Percentiles rank a stretch among this genome's conserved stretches.
Conservation (phyloP, 2,888 invertebrate species). For the Penaeus monodon region DNA sequence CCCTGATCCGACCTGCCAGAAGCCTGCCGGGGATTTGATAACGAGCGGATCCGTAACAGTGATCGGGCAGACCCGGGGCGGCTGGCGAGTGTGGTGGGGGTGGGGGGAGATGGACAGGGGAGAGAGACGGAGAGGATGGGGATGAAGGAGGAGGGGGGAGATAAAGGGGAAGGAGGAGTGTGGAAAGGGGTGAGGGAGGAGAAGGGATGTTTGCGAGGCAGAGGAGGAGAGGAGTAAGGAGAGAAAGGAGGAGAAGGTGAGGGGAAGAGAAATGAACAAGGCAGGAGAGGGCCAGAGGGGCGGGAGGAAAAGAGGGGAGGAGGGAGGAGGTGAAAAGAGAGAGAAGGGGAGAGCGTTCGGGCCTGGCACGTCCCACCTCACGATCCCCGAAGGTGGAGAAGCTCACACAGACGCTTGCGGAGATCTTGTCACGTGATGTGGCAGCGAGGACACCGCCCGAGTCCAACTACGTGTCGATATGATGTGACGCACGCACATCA, state of each 20-base stretch:
- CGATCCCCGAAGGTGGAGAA: too few species aligned
- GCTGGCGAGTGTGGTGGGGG: background rate
- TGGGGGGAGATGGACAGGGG: too few species aligned
- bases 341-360: background rate
- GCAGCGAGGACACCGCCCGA: too few species aligned
- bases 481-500: too few species aligned
- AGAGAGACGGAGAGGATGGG: background rate
- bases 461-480: too few species aligned
- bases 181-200: background rate
- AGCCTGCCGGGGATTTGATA: too few species aligned
- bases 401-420: too few species aligned
- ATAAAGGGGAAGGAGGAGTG: background rate
- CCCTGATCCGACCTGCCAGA: too few species aligned
- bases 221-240: background rate
- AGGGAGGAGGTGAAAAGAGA: background rate
- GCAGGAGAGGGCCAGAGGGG: background rate
- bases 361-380: background rate
- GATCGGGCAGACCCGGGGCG: too few species aligned
- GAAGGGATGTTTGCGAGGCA: background rate
- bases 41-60: too few species aligned
- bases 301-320: background rate
- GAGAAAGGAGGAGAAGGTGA: background rate
- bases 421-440: too few species aligned
- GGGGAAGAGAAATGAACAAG: background rate
- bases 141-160: background rate